Conservation (phyloP, 2,113 vertebrate genomes). For the Tursiops truncatus region DNA sequence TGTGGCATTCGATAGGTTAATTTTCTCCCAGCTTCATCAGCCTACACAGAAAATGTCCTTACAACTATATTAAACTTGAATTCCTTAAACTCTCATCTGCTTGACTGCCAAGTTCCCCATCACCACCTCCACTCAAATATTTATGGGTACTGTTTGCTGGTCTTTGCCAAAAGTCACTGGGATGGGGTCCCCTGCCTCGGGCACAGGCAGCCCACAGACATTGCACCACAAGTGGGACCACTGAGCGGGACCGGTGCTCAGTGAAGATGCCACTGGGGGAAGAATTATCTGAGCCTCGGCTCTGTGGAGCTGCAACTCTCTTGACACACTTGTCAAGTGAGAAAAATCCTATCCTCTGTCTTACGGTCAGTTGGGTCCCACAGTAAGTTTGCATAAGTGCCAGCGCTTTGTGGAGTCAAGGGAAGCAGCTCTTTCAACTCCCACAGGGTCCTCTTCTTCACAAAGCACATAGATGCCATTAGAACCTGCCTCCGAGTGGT, state of each 20-base stretch:
- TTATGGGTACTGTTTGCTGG: background rate
- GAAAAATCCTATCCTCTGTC: background rate
- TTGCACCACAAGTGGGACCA: rapidly evolving
- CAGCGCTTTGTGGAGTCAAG: background rate
- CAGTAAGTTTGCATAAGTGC: background rate
- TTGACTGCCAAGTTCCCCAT: background rate
- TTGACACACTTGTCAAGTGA: background rate
- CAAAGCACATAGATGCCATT: background rate
- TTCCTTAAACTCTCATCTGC: background rate
- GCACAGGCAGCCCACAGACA: background rate
- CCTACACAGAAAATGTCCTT: background rate
- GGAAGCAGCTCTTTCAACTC: background rate
- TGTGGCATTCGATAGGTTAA: background rate
- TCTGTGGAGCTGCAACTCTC: background rate
- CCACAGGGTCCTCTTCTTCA: background rate
- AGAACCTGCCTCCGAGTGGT: background rate
- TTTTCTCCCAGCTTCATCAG: background rate
- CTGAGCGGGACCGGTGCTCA: background rate
- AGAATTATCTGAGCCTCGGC: background rate
- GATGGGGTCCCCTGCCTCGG: background rate
- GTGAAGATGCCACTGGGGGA: background rate
- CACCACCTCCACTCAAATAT: background rate
- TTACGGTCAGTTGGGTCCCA: background rate
- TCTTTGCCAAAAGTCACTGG: background rate
- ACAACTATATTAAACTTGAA: background rate